Evolutionary conservation across 2,888 invertebrate genomes (phyloP).

Genomic region (Acronicta aceris): DNA sequence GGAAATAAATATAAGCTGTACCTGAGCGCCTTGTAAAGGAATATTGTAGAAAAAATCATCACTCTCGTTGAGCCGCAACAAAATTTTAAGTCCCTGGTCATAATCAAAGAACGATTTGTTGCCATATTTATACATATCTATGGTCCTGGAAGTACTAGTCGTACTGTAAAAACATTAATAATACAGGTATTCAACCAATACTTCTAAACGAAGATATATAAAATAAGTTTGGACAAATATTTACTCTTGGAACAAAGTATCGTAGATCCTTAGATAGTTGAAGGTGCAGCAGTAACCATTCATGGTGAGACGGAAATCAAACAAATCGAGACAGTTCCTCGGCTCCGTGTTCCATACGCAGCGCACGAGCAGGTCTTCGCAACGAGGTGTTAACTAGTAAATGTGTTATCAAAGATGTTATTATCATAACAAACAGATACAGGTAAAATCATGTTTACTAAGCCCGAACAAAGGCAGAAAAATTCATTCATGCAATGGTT

Average conservation of each 20-base stretch:
- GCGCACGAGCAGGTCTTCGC: slow-evolving; percentile 81
- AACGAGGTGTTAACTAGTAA: slow-evolving; percentile 82
- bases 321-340: slow-evolving; percentile 82
- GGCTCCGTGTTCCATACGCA: slow-evolving; percentile 86
- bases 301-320: slow-evolving; percentile 88
- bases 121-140: slow-evolving; percentile 80
- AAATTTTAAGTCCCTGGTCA: slow-evolving; percentile 80
- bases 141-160: slow-evolving; percentile 58
- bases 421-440: slow-evolving; percentile 10
- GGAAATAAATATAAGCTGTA: slow-evolving; percentile 43
- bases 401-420: slow-evolving; percentile 30
- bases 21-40: slow-evolving; percentile 85
- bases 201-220: not conserved
- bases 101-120: slow-evolving; percentile 82
- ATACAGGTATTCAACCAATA: not conserved
- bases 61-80: slow-evolving; percentile 74
- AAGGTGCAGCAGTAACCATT: slow-evolving; percentile 90
- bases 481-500: too few relatives aligned
- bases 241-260: slow-evolving; percentile 77
- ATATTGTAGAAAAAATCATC: slow-evolving; percentile 87
- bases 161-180: slow-evolving; percentile 59
- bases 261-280: slow-evolving; percentile 85
- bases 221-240: not conserved
- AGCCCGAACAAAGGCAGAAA: too few relatives aligned
- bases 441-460: too few relatives aligned